Evolutionary conservation across 2,113 vertebrate species (phyloP), one percentile per base, ranked within the genome.

Genomic region (Rhinogobius similis): DNA sequence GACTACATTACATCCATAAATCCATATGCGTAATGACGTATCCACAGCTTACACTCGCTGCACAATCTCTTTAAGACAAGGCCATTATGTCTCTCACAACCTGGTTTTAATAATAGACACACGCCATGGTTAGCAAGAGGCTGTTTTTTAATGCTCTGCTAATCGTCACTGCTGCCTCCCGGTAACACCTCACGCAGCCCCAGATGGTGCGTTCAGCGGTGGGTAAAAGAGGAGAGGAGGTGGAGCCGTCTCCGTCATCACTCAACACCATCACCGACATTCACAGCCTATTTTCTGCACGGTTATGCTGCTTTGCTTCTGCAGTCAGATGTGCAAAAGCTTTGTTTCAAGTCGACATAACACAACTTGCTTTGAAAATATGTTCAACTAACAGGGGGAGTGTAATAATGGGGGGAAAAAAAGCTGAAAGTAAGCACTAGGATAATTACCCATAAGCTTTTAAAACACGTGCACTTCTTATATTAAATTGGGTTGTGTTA

Each of bases 91-190:
- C 61, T 70, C 73, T 69, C 68, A 36, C 21, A 11, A 44, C 38
- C 7, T 26, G 24, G 16, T 32, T 73, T 85, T 73, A 70, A 78
- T 70, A 75, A 67, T 66, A 63, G 58, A 18, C 62, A 20, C 10
- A n/a, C 56, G 10, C 67, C 65, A 21, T 29, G 65, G 72, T 38
- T 58, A 72, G 67, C 0, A 24, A 73, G 64, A 75, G 73, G 75
- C 79, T 78, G 71, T 52, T 38, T 69, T 67, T 85, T 65, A 72
- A 18, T 78, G 27, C 9, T 0, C 56, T 21, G 63, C 82, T 87
- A 82, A 90, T 86, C 72, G 21, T 58, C 36, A 50, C 71, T 69
- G 67, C 83, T 84, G 79, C n/a, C 70, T 82, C 77, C 20, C 75
- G 73, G 71, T 27, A 10, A 75, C 78, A 70, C 79, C 61, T 71